Percentiles rank a stretch among this genome's conserved stretches.
These are phyloP conservation scores for Anthopleura sola DNA, from an alignment of 64 coral and sea anemone species.

Conservation along the genomic window DNA sequence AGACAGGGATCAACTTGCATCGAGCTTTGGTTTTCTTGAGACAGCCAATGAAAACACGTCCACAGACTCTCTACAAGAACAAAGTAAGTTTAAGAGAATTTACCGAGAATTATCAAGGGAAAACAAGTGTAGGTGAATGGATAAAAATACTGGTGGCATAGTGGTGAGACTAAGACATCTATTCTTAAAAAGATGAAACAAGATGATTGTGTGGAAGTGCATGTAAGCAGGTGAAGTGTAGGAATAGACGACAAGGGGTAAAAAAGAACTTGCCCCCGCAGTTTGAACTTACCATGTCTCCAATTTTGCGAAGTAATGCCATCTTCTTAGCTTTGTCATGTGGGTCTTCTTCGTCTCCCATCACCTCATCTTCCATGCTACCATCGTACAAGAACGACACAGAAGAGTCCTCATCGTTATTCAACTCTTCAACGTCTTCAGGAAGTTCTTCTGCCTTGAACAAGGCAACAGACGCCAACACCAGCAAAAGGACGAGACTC, in stretches of 20 bases:
- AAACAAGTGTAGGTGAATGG: too few species aligned
- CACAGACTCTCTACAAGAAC: slow-evolving; percentile 20
- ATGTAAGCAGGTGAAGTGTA: too few species aligned
- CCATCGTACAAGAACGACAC: slow-evolving; percentile 13
- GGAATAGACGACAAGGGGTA: not conserved
- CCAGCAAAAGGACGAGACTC: slow-evolving; percentile 13
- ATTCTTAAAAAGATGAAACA: too few species aligned
- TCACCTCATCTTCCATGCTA: slow-evolving; percentile 10
- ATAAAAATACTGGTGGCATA: too few species aligned
- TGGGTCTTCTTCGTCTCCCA: slow-evolving; percentile 1
- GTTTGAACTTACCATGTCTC: not conserved
- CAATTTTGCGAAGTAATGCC: not conserved
- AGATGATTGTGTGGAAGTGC: too few species aligned
- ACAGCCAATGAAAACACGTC: slow-evolving; percentile 13
- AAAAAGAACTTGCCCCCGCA: not conserved
- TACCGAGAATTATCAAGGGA: not conserved
- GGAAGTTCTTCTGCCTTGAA: not conserved
- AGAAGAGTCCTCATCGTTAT: not conserved
- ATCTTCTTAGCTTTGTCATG: not conserved
- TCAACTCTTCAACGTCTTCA: not conserved
- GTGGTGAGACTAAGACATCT: too few species aligned
- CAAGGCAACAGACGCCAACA: slow-evolving; percentile 1
- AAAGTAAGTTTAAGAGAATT: not conserved
- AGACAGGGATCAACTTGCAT: slow-evolving; percentile 14
- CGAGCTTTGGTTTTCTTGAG: not conserved